Percentiles rank a stretch among this genome's conserved stretches.
Conservation (phyloP, 1,140 invertebrate genomes). For the Monochamus saltuarius region DNA sequence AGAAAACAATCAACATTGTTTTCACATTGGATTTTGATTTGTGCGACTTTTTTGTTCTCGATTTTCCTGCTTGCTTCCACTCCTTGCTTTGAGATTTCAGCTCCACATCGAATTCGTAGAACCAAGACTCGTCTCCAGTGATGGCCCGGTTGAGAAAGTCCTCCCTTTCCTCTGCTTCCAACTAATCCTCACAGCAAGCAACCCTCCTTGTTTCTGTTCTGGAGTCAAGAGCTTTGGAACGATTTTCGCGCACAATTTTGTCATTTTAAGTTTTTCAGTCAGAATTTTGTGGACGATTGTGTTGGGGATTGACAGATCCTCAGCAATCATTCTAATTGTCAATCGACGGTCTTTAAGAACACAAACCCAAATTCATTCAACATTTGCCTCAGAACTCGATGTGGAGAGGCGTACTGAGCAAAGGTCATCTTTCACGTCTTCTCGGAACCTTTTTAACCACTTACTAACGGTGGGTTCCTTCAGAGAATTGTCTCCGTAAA, state of each 20-base stretch:
- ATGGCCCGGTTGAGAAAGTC: not conserved
- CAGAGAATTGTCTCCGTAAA: no score
- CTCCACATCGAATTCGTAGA: not conserved
- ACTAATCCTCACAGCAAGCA: not conserved
- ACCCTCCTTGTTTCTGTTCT: not conserved
- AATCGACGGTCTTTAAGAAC: no score
- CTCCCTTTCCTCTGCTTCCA: not conserved
- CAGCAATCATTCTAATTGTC: no score
- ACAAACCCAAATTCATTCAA: no score
- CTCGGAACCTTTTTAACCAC: no score
- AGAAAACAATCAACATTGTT: no score
- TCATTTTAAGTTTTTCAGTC: slow-evolving; percentile 1
- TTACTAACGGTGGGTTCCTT: no score
- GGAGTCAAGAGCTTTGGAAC: not conserved
- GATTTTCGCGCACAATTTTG: not conserved
- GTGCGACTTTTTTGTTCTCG: not conserved
- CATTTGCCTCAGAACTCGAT: no score
- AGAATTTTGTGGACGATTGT: slow-evolving; percentile 1
- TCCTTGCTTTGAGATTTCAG: not conserved
- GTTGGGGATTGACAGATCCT: not conserved
- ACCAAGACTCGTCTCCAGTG: slow-evolving; percentile 1
- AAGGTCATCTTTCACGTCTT: no score
- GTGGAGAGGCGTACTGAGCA: no score
- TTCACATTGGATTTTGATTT: slow-evolving; percentile 1
- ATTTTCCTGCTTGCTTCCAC: not conserved